Base-by-base conservation (phyloP, 92 coral and sea anemone genomes). In the Umimayanthus kanabou region DNA sequence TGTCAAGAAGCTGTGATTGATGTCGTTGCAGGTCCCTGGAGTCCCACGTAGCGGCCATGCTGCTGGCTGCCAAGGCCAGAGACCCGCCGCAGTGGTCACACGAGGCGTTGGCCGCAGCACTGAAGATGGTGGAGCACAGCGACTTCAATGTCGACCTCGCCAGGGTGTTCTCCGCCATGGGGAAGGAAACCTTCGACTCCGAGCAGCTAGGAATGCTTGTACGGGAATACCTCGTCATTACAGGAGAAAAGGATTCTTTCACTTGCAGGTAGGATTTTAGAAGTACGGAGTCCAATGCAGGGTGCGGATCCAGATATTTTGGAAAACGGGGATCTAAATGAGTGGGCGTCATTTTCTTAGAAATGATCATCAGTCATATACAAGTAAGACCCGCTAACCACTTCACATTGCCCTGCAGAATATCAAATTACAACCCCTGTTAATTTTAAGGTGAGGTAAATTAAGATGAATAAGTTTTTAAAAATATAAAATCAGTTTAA, bases 191-290 rank as follows among this genome's bases (percentile, higher is more conserved):
- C 18, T 88, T 80, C 47, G 96, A 97, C 71, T 93, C 99, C 0
- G 96, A 92, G 30, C 53, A 86, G 65, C 80, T 97, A 6, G 99
- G 99, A 2, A 76, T 85, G 76, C 93, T 97, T 26, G 97, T 96
- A 0, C 96, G 93, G 37, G 94, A 92, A 43, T 97, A 97, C 80
- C 93, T 97, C 5, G 69, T 91, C 30, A 93, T 92, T 2, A 97
- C 94, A 8, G 99, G 96, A 1, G 96, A 93, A 33, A 96, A 94
- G 74, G 95, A 97, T 87, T 92, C 98, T 39, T 95, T 97, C 81
- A 94, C 66, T 55, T 90, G 93, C 37, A 83, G 87, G 87, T 83
- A 71, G 0, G 87, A 20, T 28, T 10, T 39, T n/a, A 23, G 73
- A 23, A 76, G 6, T 39, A 1, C 23, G 25, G 14, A 5, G 26